Evolutionary conservation across 2,888 invertebrate genomes (phyloP), one percentile per base, ranked within the genome.

Genomic region (Hyposoter dolosus): DNA sequence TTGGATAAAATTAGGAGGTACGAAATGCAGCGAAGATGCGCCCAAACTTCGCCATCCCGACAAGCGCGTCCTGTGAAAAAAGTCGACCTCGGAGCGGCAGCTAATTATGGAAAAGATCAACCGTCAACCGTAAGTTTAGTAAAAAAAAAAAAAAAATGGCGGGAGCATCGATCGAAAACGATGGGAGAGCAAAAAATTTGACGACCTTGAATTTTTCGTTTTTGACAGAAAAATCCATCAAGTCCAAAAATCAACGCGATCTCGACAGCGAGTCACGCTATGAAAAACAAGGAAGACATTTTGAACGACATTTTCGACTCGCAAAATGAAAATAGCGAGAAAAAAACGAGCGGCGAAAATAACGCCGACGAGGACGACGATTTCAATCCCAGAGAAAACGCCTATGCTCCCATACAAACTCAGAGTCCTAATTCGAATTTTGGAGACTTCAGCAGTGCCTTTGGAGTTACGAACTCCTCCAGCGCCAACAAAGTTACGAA

Each of bases 401-500:
- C 90, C 83, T 91, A 92, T 90, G 95, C 80, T 94, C 95, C 68
- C 94, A 93, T 90, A 40, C 89, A 90, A 45, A 47, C 87, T 35
- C 91, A 92, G 50, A 92, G 91, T 72, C 81, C 88, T 1, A 93
- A 92, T 89, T 63, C 92, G 50, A 97, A 97, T 83, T 98, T 98
- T 93, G 97, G 97, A 0, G 97, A 98, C 94, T 98, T 98, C 92
- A 95, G 96, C 5, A 95, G 96, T 86, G 97, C 97, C 0, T 97
- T 97, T 93, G 95, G 95, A 17, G 91, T n/a, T 50, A 79, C 72
- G 40, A 82, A 74, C n/a, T 15, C 23, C n/a, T n/a, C 80, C 3
- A 69, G 43, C 91, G 9, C 86, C 89, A n/a, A 85, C 88, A 32
- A 91, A 90, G 79, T 82, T 85, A 79, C 88, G 45, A 88, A 78